Base-by-base conservation (phyloP, 2,797 vertebrate species). In the Monodelphis domestica region DNA sequence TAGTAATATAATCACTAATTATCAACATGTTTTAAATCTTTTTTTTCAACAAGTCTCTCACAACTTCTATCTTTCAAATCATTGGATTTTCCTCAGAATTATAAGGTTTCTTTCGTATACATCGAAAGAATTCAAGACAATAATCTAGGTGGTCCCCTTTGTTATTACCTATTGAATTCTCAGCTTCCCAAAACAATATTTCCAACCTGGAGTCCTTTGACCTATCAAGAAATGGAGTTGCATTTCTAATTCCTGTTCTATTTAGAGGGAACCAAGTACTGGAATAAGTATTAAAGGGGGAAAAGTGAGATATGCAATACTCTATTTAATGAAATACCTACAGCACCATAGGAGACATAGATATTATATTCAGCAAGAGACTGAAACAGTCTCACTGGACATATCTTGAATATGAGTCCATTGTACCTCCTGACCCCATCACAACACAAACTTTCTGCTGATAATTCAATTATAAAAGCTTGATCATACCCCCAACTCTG, bases 61-160 rank as follows among this genome's bases (percentile, higher is more conserved):
- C n/a, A 15, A 38, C 2, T 38, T 15, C n/a, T n/a, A 78, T 2
- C 6, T 78, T 38, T 21, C 6, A 38, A 38, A 38, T 78, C 63
- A 78, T 17, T 78, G 87, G 51, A 53, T 53, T 6, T 53, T 88
- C 30, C 93, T 94, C 54, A 95, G 30, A 38, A 90, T 91, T 63
- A 59, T 88, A 70, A 91, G 57, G 26, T 91, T 94, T 93, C 28
- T 92, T 78, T n/a, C 2, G 21, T 88, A 0, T 52, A 91, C 70
- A 95, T 91, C 88, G 84, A 90, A 93, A 96, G n/a, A 89, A 95
- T 90, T 92, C 50, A 90, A 78, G 2, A 88, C 50, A 94, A 87
- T 90, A 91, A 93, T 95, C 88, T 30, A 70, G 24, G 53, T 56
- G 3, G 88, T 54, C 12, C 93, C 33, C 63, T 84, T 54, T 53